A percentile compares a stretch with the other conserved stretches of the same genome.
Evolutionary conservation across 1,140 invertebrate genomes (phyloP).

Genomic region (Drosophila sucinea): DNA sequence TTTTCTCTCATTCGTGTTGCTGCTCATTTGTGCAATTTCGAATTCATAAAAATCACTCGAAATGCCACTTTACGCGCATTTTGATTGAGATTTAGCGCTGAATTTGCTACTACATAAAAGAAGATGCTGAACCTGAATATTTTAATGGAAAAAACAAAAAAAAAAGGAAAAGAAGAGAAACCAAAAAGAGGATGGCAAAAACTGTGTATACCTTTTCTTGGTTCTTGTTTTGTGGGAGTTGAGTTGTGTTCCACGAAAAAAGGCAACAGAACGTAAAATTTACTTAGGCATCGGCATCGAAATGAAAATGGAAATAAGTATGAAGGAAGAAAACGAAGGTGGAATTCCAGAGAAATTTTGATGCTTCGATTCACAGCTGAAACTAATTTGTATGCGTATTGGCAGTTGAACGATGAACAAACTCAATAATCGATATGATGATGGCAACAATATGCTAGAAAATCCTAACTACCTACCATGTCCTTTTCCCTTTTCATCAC

Average conservation of each 20-base stretch:
- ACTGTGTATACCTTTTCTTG: not conserved
- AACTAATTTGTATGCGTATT: conserved; percentile 53
- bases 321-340: conserved; percentile 4
- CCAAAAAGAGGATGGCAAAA: not conserved
- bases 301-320: conserved; percentile 1
- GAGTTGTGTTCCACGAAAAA: conserved; percentile 2
- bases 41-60: conserved; percentile 75
- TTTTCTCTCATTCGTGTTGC: not conserved
- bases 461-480: not conserved
- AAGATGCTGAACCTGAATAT: conserved; percentile 59
- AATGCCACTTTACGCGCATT: conserved; percentile 77
- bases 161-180: conserved; percentile 7
- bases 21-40: conserved; percentile 38
- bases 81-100: conserved; percentile 75
- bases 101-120: conserved; percentile 63
- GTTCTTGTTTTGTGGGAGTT: not conserved
- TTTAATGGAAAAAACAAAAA: conserved; percentile 31
- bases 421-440: conserved; percentile 47
- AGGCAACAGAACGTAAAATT: conserved; percentile 48
- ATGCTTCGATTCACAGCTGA: conserved; percentile 33
- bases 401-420: conserved; percentile 17
- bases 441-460: conserved; percentile 14
- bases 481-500: not conserved
- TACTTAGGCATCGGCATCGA: conserved; percentile 21
- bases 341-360: conserved; percentile 25